Base-by-base conservation (phyloP, 2,888 invertebrate genomes). In the Omphaloscelis lunosa region DNA sequence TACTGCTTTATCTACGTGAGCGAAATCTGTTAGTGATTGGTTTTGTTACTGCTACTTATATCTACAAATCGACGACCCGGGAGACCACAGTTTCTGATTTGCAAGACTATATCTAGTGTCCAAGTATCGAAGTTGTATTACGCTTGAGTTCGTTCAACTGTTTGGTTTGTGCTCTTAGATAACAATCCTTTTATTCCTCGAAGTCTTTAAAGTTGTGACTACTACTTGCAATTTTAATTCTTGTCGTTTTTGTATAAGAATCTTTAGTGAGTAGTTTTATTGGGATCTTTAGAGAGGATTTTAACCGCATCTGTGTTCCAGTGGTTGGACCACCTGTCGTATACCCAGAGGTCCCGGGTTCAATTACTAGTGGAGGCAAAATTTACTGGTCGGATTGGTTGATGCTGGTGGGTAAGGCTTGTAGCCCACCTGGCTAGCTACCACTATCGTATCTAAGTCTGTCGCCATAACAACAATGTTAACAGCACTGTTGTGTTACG, bases 1-100 rank as follows among this genome's bases (percentile, higher is more conserved):
- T 59, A 68, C 51, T 51, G 70, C 15, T 71, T 17, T 56, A 66
- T 12, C 20, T 70, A 82, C 86, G 83, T 86, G 86, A 86, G 41
- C 23, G 27, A 82, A 85, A 86, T 83, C 63, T 67, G 20, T 39
- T 53, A 82, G 71, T 11, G 51, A 72, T 82, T 72, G 59, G 51
- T 74, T 48, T 11, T n/a, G 41, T 39, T 27, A 20, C 27, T 58
- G 7, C 20, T 51, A n/a, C n/a, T n/a, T n/a, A 11, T 81, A 56
- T 56, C 48, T 59, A 68, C 45, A 77, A 82, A 77, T 69, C 63
- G 20, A n/a, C 2, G 29, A 67, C 27, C 11, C 53, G 3, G 17
- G 51, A 66, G 51, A 75, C 34, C 4, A 45, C 3, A 82, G 53
- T 56, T 66, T 39, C 53, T 48, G 48, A 77, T 56, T 45, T 29